Evolutionary conservation across 2,888 invertebrate genomes (phyloP).

Genomic region (Keiferia lycopersicella): DNA sequence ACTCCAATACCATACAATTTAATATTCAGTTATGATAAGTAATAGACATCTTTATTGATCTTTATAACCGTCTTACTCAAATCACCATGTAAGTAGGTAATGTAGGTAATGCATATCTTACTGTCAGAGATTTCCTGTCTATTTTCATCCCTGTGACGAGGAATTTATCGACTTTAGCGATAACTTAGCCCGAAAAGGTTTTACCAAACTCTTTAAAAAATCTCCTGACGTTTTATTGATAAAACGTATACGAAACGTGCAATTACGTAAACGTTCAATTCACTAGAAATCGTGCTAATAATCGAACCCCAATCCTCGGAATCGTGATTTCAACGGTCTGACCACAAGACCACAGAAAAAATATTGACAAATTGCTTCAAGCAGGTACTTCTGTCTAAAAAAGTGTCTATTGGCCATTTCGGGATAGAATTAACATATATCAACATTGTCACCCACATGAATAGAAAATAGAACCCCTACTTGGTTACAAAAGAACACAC

Average conservation of each 20-base stretch:
- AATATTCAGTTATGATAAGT: conserved; percentile 8
- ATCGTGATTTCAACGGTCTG: background rate
- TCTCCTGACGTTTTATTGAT: no score
- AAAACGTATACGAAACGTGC: no score
- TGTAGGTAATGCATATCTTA: no score
- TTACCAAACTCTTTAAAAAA: no score
- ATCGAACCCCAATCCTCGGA: background rate
- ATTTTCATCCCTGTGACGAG: no score
- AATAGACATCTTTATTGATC: conserved; percentile 14
- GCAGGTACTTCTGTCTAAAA: background rate
- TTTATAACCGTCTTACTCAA: conserved; percentile 9
- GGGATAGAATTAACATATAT: conserved; percentile 6
- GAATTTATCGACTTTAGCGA: no score
- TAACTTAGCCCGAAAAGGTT: no score
- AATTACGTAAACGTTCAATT: no score
- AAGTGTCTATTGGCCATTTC: background rate
- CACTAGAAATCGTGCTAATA: no score
- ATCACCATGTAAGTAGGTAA: no score
- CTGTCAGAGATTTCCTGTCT: no score
- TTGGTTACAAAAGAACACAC: conserved; percentile 5
- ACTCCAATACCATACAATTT: conserved; percentile 3
- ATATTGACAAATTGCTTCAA: background rate
- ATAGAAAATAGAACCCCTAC: conserved; percentile 7
- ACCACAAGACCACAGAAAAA: background rate
- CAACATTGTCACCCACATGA: conserved; percentile 9